phyloP scores from a whole-genome alignment of 2,888 invertebrate genomes.

The Xanthia icteritia region DNA sequence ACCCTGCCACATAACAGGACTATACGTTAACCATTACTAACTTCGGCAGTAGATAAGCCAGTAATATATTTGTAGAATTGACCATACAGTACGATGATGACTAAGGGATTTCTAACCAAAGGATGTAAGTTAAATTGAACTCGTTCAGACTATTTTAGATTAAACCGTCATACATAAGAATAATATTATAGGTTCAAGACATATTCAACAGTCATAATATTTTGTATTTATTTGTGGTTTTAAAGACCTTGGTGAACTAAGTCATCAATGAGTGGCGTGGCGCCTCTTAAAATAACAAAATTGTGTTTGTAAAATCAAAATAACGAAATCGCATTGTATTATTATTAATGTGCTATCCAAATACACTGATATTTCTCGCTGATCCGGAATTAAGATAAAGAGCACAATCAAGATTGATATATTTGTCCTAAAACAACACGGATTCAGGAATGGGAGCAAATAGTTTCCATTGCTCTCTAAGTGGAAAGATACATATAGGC shows the following conservation, averaged over 20 bases:
- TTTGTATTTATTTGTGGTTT: conserved; percentile 36
- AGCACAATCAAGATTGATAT: conserved; percentile 32
- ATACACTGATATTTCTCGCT: conserved; percentile 23
- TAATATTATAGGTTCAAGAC: not conserved
- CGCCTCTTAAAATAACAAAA: conserved; percentile 20
- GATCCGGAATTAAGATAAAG: conserved; percentile 20
- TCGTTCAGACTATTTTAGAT: conserved; percentile 18
- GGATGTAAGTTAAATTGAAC: conserved; percentile 16
- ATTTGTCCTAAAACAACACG: conserved; percentile 50
- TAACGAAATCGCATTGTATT: not conserved
- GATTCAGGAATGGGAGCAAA: conserved; percentile 30
- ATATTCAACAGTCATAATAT: conserved; percentile 18
- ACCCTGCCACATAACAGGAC: conserved; percentile 9
- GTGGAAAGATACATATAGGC: conserved; percentile 2
- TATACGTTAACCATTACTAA: conserved; percentile 17
- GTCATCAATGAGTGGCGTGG: conserved; percentile 4
- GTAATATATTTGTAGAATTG: conserved; percentile 29
- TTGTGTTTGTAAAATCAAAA: not conserved
- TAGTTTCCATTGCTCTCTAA: conserved; percentile 5
- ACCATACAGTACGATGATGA: conserved; percentile 21
- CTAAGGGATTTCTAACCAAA: conserved; percentile 18
- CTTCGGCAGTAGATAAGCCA: conserved; percentile 38
- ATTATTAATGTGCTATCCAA: conserved; percentile 3
- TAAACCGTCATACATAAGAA: conserved; percentile 2
- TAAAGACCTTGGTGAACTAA: conserved; percentile 20